Percentiles rank a stretch among this genome's conserved stretches.
Evolutionary conservation across 2,113 vertebrate genomes (phyloP).

Genomic region (Albula glossodonta): DNA sequence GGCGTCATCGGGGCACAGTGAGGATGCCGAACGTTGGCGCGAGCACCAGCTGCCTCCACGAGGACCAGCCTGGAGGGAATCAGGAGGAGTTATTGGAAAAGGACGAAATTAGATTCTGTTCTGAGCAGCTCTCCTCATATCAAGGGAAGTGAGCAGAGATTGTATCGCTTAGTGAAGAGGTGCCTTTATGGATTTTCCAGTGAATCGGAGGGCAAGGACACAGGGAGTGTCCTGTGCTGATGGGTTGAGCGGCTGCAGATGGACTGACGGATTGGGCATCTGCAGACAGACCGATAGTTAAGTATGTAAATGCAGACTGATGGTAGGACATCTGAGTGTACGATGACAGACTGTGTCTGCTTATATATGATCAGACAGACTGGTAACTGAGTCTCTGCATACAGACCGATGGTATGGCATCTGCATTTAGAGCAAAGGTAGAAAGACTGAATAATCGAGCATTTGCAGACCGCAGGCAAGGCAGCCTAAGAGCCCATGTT

Average conservation of each 20-base stretch:
- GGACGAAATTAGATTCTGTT: slow-evolving; percentile 40
- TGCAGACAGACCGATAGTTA: background rate
- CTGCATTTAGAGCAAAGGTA: background rate
- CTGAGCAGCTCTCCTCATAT: slow-evolving; percentile 40
- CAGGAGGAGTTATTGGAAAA: slow-evolving; percentile 33
- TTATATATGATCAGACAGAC: background rate
- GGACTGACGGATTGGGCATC: slow-evolving; percentile 17
- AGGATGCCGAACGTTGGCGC: background rate
- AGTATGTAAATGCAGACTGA: background rate
- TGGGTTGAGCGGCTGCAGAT: background rate
- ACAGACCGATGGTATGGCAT: background rate
- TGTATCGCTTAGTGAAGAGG: slow-evolving; percentile 41
- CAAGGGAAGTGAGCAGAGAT: slow-evolving; percentile 47
- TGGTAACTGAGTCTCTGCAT: background rate
- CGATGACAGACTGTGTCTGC: no score
- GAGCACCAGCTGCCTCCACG: background rate
- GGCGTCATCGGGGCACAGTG: background rate
- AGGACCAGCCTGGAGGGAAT: background rate
- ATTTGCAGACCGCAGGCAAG: no score
- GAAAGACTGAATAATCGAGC: no score
- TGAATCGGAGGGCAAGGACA: slow-evolving; percentile 26
- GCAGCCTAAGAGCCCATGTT: background rate
- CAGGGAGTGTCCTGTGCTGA: background rate
- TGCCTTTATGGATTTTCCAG: slow-evolving; percentile 37
- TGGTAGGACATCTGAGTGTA: no score